These are phyloP conservation scores for Oceanodroma leucorhoa DNA, from an alignment of 2,797 vertebrate genomes.

Conservation along the genomic window DNA sequence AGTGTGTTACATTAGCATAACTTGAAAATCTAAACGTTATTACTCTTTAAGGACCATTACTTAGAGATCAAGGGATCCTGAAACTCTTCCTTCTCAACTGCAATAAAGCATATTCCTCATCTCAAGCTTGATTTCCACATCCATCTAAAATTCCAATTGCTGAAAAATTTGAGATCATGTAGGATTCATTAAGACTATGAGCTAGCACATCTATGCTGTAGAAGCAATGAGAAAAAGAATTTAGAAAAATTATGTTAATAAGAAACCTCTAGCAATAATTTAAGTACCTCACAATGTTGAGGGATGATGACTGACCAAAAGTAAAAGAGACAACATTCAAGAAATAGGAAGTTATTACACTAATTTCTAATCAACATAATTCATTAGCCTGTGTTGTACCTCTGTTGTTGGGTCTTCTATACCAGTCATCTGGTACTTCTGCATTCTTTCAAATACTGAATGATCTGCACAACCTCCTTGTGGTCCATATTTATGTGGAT, in stretches of 20 bases:
- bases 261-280: not conserved
- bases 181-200: not conserved
- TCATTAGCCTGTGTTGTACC: constrained; percentile 72
- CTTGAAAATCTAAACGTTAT: not conserved
- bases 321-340: not conserved
- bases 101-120: not conserved
- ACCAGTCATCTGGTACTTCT: constrained; percentile 87
- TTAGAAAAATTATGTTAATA: not conserved
- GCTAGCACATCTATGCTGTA: not conserved
- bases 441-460: constrained; percentile 94
- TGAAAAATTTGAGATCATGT: not conserved
- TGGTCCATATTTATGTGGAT: constrained; percentile 94
- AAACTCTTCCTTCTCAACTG: not conserved
- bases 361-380: not conserved
- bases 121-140: not conserved
- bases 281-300: not conserved
- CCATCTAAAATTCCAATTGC: not conserved
- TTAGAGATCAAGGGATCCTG: not conserved
- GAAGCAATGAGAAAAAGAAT: not conserved
- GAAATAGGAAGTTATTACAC: not conserved
- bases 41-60: not conserved
- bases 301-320: not conserved
- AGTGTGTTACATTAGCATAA: not conserved
- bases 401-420: constrained; percentile 75
- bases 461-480: constrained; percentile 94